These are phyloP conservation scores for Larimichthys polyactis DNA, from an alignment of 2,113 vertebrate species.

Conservation along the genomic window DNA sequence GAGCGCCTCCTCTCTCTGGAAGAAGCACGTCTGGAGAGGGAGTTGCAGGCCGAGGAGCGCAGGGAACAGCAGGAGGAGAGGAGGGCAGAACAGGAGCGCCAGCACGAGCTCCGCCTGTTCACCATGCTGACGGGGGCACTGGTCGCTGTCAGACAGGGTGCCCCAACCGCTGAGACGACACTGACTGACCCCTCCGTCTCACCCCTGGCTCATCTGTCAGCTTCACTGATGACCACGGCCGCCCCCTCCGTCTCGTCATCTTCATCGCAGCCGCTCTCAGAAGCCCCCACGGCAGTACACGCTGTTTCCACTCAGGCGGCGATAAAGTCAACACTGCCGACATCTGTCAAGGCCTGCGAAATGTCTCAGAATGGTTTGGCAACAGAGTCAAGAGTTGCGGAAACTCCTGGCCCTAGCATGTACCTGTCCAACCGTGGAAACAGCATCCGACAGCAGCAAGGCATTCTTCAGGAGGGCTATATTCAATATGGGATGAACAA, in stretches of 20 bases:
- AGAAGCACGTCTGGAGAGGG: conserved; percentile 83
- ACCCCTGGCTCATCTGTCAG: conserved; percentile 34
- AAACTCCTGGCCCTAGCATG: conserved; percentile 54
- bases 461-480: conserved; percentile 85
- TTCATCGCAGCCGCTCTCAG: conserved; percentile 31
- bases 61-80: conserved; percentile 87
- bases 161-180: background rate
- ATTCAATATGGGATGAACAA: conserved; percentile 84
- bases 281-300: conserved; percentile 16
- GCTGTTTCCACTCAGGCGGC: conserved; percentile 28
- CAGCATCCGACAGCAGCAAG: conserved; percentile 74
- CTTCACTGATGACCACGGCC: conserved; percentile 11
- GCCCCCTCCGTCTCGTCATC: conserved; percentile 40
- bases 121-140: conserved; percentile 81
- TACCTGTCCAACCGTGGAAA: conserved; percentile 90
- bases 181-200: conserved; percentile 18
- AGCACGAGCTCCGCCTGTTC: conserved; percentile 89
- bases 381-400: conserved; percentile 21
- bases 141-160: conserved; percentile 58
- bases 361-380: background rate
- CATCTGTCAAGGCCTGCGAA: conserved; percentile 50
- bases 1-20: conserved; percentile 87
- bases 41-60: conserved; percentile 85
- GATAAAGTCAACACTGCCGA: conserved; percentile 1
- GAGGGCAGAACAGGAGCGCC: conserved; percentile 82